Evolutionary conservation across 2,113 vertebrate species (phyloP), one percentile per base, ranked within the genome.

Genomic region (Lophotis ruficrista): DNA sequence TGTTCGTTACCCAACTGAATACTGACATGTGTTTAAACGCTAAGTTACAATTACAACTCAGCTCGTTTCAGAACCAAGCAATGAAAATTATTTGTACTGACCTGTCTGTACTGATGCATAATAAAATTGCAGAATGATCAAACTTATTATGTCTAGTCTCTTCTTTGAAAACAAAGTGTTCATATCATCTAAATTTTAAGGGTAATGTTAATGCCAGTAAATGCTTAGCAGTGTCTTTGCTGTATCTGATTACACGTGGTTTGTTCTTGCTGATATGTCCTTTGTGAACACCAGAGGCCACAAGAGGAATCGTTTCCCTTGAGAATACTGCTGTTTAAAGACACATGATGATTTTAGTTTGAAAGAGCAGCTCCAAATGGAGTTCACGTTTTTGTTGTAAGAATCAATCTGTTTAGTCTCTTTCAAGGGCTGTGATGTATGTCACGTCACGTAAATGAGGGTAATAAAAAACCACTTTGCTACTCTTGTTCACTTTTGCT

Each of bases 41-140:
- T 76, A 62, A 71, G 45, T 78, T 73, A n/a, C 10, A 3, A 50
- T 82, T 72, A 41, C 50, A 65, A 10, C 37, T 84, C 27, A 1
- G 11, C 58, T 94, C 17, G 20, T 89, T 85, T 79, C 66, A 37
- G 72, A 87, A 85, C 10, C 30, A 50, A 87, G 38, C 61, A 28
- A 53, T 79, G 83, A 62, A 90, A 83, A 31, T 76, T 17, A 41
- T 12, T 84, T 94, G 86, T 92, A 20, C 27, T 68, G 48, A 90
- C 45, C 19, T 89, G 7, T 57, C 37, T 97, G 96, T 97, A 97
- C 37, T 41, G 48, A 75, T 69, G 6, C 7, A 14, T 79, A 97
- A 97, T 97, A 97, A 97, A 97, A 77, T 57, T 43, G 66, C 43
- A 73, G 87, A 90, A 77, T 93, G 78, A 41, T 79, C 50, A 69